These are phyloP conservation scores for Pithecia hirsuta DNA, from an alignment of 2,797 vertebrate genomes.

Conservation along the genomic window DNA sequence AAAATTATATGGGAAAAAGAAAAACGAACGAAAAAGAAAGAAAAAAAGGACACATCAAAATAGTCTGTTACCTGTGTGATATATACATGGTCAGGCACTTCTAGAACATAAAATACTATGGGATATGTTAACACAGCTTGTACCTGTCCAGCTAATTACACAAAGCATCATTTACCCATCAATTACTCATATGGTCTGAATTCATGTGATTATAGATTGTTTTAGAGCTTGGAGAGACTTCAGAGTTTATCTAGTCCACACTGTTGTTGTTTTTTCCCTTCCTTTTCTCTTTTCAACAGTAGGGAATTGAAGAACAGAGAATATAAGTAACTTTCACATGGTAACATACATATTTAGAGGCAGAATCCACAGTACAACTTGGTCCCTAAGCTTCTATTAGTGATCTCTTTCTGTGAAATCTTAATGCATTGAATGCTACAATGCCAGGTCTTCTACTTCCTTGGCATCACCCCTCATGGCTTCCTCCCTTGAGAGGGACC, in stretches of 20 bases:
- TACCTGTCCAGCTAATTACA: not conserved
- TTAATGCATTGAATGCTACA: not conserved
- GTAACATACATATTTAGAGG: not conserved
- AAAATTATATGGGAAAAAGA: not conserved
- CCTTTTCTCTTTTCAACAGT: not conserved
- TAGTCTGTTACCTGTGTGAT: not conserved
- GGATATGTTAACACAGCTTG: not conserved
- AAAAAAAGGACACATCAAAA: not conserved
- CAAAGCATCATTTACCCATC: not conserved
- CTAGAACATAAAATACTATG: not conserved
- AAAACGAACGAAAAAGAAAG: not conserved
- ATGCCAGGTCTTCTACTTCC: not conserved
- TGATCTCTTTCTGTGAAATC: not conserved
- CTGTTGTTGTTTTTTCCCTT: not conserved
- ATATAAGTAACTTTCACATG: not conserved
- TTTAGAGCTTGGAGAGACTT: not conserved
- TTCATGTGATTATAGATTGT: not conserved
- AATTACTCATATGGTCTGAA: not conserved
- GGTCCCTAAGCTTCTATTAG: not conserved
- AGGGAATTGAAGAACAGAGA: not conserved
- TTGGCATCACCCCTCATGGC: not conserved
- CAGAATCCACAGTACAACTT: not conserved
- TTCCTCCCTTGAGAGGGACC: not conserved
- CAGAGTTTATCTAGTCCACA: not conserved
- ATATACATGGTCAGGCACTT: not conserved